A percentile compares a stretch with the other conserved stretches of the same genome.
These are phyloP conservation scores for Ellobius talpinus DNA, from an alignment of 2,113 vertebrate species.

Conservation along the genomic window DNA sequence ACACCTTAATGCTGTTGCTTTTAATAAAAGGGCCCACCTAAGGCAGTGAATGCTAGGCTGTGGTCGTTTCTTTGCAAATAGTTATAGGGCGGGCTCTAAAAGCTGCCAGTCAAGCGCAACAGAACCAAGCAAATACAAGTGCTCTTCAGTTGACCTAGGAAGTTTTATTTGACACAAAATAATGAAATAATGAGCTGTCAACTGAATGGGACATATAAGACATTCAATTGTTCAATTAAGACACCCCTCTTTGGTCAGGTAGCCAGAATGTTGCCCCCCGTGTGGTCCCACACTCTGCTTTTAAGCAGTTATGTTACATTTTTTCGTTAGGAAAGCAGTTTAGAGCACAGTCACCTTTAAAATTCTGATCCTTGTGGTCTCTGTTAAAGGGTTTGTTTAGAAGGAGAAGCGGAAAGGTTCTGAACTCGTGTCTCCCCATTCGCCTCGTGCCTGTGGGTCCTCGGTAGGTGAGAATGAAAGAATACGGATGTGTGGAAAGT, in stretches of 20 bases:
- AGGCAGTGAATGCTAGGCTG: neutral
- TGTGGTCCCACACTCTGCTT: neutral
- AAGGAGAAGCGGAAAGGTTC: neutral
- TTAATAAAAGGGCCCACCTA: neutral
- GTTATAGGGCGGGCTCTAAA: neutral
- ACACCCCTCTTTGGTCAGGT: neutral
- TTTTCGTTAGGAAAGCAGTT: constrained; percentile 38
- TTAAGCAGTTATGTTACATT: neutral
- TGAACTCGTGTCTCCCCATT: neutral
- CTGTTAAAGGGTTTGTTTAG: neutral
- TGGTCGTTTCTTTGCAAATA: neutral
- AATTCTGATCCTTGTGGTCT: neutral
- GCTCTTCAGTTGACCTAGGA: neutral
- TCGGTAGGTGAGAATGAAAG: neutral
- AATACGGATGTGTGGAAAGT: neutral
- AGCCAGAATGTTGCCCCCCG: neutral
- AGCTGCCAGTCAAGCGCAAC: neutral
- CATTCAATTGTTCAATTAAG: neutral
- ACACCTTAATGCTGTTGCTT: neutral
- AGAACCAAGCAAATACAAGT: neutral
- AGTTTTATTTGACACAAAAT: neutral
- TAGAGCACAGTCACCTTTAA: neutral
- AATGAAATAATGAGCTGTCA: neutral
- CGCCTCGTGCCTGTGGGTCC: neutral
- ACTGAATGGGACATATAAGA: neutral